Base-by-base conservation (phyloP, 2,797 vertebrate genomes). In the Catamblyrhynchus diadema region DNA sequence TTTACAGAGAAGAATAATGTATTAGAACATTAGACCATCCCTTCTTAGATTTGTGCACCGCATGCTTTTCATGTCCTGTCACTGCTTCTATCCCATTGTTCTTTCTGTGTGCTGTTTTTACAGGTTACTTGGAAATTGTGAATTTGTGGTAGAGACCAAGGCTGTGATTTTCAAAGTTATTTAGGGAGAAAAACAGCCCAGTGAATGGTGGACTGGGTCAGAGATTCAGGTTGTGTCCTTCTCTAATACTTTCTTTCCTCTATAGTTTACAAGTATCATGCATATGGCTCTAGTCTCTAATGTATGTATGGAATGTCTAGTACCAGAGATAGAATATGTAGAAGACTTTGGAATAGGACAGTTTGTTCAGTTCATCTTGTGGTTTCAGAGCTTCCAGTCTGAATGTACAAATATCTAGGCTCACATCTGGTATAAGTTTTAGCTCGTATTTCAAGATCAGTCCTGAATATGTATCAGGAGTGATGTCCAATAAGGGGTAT, bases 401-500 rank as follows among this genome's bases (percentile, higher is more conserved):
- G 32, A 65, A 65, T 32, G 12, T n/a, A n/a, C 0, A 3, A 48
- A 35, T 41, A 60, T 24, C 17, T 82, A 35, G 13, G 8, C 12
- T 80, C 11, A n/a, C 9, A 28, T 42, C 5, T 73, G 39, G 19
- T 23, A 39, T 8, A 61, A 72, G 19, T 18, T 82, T 93, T 90
- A 18, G 8, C 17, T 57, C 54, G 8, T 45, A 24, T 35, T 61
- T 94, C 54, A 53, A 53, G 30, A 60, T 60, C 23, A 30, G 25
- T 32, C 8, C 33, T 45, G 25, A 74, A n/a, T 2, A 3, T 54
- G 10, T 1, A 9, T 44, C 25, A 44, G 35, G 6, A 89, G 10
- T 10, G 17, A 23, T 32, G 23, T 25, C 25, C 48, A 51, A 0
- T 13, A 28, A 54, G 10, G 9, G 3, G 3, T n/a, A 3, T 35